Percentiles rank a stretch among this genome's conserved stretches.
These are phyloP conservation scores for Oreotrochilus melanogaster DNA, from an alignment of 2,113 vertebrate species.

Conservation along the genomic window DNA sequence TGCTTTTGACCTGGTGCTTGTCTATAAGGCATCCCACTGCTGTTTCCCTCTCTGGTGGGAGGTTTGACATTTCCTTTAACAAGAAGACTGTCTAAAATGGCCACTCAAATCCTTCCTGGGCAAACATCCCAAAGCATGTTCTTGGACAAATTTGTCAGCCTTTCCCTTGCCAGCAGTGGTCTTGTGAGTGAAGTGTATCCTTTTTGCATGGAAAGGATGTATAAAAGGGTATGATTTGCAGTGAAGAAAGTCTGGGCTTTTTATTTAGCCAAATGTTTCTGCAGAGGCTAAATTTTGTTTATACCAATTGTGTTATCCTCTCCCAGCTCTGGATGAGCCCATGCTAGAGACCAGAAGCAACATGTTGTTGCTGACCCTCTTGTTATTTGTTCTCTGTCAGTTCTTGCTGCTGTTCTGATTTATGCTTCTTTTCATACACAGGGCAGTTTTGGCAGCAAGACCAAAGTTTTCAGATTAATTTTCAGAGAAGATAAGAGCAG, in stretches of 20 bases:
- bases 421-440: not conserved
- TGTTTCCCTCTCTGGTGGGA: accelerated
- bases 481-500: not conserved
- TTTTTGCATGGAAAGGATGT: not conserved
- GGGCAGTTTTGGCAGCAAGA: not conserved
- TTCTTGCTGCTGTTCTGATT: not conserved
- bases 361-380: not conserved
- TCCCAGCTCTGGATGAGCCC: not conserved
- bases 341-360: not conserved
- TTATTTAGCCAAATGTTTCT: not conserved
- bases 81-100: not conserved
- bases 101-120: not conserved
- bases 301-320: not conserved
- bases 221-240: not conserved
- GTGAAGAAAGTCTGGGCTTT: accelerated
- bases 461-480: not conserved
- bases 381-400: not conserved
- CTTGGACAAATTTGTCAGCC: not conserved
- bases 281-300: not conserved
- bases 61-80: not conserved
- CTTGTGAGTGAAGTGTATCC: not conserved
- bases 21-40: accelerated
- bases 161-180: not conserved
- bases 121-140: not conserved
- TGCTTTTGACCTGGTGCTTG: not conserved